These are phyloP conservation scores for Melanotaenia duboulayi DNA, from an alignment of 2,113 vertebrate genomes.

Conservation along the genomic window DNA sequence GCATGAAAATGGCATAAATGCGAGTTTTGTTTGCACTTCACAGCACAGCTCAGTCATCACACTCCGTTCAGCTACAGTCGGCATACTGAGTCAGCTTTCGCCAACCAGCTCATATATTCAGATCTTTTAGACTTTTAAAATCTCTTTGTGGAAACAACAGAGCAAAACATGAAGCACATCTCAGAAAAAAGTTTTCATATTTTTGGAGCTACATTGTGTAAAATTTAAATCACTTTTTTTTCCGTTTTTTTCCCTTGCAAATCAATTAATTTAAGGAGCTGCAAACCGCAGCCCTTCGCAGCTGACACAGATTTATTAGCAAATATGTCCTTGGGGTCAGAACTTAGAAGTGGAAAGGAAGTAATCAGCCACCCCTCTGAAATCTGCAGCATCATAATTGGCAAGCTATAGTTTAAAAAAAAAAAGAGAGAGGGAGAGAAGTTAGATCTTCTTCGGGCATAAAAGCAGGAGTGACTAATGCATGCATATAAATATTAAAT, in stretches of 20 bases:
- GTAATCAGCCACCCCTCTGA: slow-evolving; percentile 5
- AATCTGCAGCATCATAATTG: slow-evolving; percentile 42
- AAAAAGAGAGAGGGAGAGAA: neutral
- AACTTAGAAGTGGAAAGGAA: slow-evolving; percentile 10
- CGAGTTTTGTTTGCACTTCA: neutral
- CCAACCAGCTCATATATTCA: neutral
- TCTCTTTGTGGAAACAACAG: neutral
- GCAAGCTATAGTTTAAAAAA: neutral
- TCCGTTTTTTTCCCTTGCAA: neutral
- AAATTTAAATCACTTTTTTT: neutral
- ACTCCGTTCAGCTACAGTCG: neutral
- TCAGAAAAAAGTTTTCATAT: neutral
- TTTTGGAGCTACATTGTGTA: neutral
- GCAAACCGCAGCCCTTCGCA: neutral
- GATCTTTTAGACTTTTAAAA: too few species aligned
- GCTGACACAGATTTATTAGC: slow-evolving; percentile 9
- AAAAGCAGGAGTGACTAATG: slow-evolving; percentile 27
- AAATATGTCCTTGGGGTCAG: neutral
- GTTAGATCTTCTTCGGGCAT: slow-evolving; percentile 9
- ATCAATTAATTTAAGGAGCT: neutral
- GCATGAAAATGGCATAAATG: neutral
- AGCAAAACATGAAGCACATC: neutral
- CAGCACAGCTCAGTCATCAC: neutral
- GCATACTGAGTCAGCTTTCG: neutral
- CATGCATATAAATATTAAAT: slow-evolving; percentile 25